Percentiles rank a stretch among this genome's conserved stretches.
Conservation (phyloP, 1,140 invertebrate species). For the Callitettix versicolor region DNA sequence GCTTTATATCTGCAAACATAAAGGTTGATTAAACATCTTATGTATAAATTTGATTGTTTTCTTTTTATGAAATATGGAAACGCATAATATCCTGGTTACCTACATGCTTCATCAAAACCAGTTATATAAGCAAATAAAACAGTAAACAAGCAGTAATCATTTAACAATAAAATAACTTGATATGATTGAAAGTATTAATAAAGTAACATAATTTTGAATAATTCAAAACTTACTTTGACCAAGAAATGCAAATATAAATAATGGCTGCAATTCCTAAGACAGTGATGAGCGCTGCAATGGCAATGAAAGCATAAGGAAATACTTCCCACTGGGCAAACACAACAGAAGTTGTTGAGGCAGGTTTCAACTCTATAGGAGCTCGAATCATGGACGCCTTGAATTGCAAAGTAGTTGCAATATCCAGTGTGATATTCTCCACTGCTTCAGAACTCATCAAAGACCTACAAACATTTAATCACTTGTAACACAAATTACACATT, state of each 20-base stretch:
- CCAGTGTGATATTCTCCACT: no score
- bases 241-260: conserved; percentile 83
- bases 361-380: conserved; percentile 41
- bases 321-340: conserved; percentile 56
- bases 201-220: neutral
- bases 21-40: neutral
- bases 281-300: conserved; percentile 76
- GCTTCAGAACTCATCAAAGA: no score
- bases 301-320: conserved; percentile 76
- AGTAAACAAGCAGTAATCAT: no score
- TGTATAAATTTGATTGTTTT: neutral
- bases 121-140: no score
- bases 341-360: conserved; percentile 40
- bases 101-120: no score
- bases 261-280: conserved; percentile 78
- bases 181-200: no score
- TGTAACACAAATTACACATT: no score
- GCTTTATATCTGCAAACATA: conserved; percentile 51
- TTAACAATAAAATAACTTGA: no score
- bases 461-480: no score
- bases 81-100: neutral
- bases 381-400: conserved; percentile 37
- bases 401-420: no score
- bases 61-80: neutral
- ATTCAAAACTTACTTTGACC: conserved; percentile 60